Evolutionary conservation across 2,797 vertebrate genomes (phyloP), one percentile per base, ranked within the genome.

Genomic region (Tokudaia tokunoshimensis): DNA sequence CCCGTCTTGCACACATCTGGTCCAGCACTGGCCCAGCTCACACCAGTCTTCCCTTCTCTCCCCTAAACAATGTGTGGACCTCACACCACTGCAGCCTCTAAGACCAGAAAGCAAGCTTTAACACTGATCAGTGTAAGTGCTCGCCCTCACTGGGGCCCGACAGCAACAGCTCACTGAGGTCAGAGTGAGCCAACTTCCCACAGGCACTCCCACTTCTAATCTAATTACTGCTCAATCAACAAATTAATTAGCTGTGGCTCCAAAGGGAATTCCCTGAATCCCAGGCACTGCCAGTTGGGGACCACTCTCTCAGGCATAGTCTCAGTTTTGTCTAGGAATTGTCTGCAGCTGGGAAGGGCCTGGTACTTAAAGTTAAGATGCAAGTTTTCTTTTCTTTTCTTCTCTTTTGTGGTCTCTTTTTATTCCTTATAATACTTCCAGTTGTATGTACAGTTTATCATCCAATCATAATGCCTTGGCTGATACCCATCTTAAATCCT

Each of bases 31-130:
- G 81, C 95, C 76, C 76, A 47, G 78, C 50, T 86, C 94, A 57
- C 94, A 6, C 17, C 74, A 87, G 97, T 91, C 93, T 95, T 96
- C 97, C 85, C 96, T 24, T 9, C 86, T 63, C n/a, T 55, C 86
- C 93, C 63, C 85, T 96, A 88, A 96, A 95, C 97, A 97, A 92
- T 96, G 84, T 81, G 80, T 89, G 67, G 74, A 92, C 41, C 80
- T 79, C 55, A 72, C 82, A 1, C 86, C 98, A 97, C 97, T 98
- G 96, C 37, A 0, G 96, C 95, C 97, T 91, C 94, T 91, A 86
- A 83, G 75, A 96, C 82, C 97, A 97, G 96, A 97, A 97, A 97
- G 96, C 97, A 97, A 97, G 96, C 97, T 61, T 94, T 96, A 94
- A 93, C 78, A 57, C 63, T 34, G 9, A 93, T 98, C 10, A 10